These are phyloP conservation scores for Standfussiana lucernea DNA, from an alignment of 2,888 invertebrate species.

Conservation along the genomic window DNA sequence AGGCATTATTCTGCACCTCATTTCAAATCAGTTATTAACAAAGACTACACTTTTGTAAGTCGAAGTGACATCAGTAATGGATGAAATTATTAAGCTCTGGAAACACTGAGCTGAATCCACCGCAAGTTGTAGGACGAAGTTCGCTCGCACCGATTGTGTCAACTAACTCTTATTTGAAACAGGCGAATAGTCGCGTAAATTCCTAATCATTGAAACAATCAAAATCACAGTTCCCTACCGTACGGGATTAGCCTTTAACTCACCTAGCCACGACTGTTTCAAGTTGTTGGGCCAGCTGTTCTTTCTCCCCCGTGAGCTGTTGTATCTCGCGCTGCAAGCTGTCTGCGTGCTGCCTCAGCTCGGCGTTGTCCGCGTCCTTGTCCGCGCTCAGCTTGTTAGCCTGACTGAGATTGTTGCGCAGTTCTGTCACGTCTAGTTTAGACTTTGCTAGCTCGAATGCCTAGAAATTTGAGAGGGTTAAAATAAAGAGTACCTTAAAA, in stretches of 20 bases:
- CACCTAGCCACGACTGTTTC: constrained; percentile 77
- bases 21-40: background rate
- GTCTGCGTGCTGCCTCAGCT: constrained; percentile 73
- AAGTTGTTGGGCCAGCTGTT: constrained; percentile 75
- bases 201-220: background rate
- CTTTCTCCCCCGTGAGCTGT: constrained; percentile 72
- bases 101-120: background rate
- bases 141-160: background rate
- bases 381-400: constrained; percentile 85
- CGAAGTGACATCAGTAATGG: background rate
- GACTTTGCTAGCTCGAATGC: constrained; percentile 89
- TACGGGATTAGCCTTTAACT: background rate
- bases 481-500: background rate
- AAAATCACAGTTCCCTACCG: background rate
- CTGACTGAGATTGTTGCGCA: constrained; percentile 86
- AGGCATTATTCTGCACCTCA: background rate
- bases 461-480: constrained; percentile 67
- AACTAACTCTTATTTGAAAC: background rate
- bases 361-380: constrained; percentile 75
- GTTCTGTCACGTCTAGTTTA: constrained; percentile 87
- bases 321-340: constrained; percentile 74
- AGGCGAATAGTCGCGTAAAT: background rate
- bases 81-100: background rate
- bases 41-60: background rate
- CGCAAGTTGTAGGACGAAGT: background rate